Percentiles rank a stretch among this genome's conserved stretches.
Evolutionary conservation across 2,113 vertebrate species (phyloP).

Genomic region (Hirundichthys speculiger): DNA sequence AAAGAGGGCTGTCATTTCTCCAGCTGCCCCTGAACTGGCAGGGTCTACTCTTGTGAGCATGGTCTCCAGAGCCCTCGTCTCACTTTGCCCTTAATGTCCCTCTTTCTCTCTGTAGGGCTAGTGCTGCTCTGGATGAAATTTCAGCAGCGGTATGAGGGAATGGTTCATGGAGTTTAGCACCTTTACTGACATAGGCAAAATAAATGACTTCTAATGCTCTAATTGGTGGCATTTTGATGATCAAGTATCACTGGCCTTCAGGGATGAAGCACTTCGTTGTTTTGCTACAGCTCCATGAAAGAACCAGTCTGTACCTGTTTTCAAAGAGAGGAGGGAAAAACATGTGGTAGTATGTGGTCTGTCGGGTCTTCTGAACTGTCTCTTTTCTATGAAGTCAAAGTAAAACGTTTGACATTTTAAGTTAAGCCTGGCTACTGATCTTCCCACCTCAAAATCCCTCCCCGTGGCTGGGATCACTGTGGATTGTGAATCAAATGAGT

Average conservation of each 20-base stretch:
- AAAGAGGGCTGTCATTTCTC: conserved; percentile 56
- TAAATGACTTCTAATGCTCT: conserved; percentile 80
- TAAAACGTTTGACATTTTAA: conserved; percentile 72
- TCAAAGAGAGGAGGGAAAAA: conserved; percentile 46
- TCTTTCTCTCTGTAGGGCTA: conserved; percentile 66
- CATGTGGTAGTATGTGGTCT: conserved; percentile 58
- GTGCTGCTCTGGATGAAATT: conserved; percentile 75
- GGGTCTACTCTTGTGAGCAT: conserved; percentile 48
- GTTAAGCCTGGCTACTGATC: conserved; percentile 68
- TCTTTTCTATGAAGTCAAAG: conserved; percentile 70
- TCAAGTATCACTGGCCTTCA: conserved; percentile 76
- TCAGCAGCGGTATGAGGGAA: conserved; percentile 77
- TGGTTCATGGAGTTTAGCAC: conserved; percentile 80
- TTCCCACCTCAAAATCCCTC: conserved; percentile 66
- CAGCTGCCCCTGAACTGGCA: conserved; percentile 46
- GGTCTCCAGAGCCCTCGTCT: conserved; percentile 66
- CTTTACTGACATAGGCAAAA: conserved; percentile 78
- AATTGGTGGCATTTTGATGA: conserved; percentile 80
- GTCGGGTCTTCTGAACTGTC: conserved; percentile 62
- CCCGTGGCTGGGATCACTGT: conserved; percentile 69
- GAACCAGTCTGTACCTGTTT: conserved; percentile 69
- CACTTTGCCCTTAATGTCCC: conserved; percentile 64
- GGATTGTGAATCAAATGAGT: conserved; percentile 68
- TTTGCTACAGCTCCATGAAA: conserved; percentile 67
- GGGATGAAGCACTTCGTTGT: conserved; percentile 74